Conservation (phyloP, 2,797 vertebrate species). For the Squalus acanthias region DNA sequence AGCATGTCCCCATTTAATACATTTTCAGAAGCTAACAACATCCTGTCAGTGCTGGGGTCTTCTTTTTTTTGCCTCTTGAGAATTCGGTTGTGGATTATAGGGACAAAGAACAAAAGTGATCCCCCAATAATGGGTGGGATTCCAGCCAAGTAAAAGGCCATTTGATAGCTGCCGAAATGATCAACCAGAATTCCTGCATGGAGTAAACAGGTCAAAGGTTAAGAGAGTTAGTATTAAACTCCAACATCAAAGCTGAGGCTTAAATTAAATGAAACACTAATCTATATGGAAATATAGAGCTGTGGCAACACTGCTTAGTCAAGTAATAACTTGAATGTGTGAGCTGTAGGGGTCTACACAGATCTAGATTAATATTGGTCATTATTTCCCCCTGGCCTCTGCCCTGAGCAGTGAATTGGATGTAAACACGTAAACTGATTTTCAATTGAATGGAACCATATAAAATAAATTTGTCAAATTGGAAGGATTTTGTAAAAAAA, state of each 20-base stretch:
- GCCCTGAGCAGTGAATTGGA: background rate
- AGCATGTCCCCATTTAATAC: conserved; percentile 85
- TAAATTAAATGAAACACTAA: background rate
- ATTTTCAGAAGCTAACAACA: conserved; percentile 62
- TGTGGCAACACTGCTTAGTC: background rate
- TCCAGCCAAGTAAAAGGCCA: conserved; percentile 90
- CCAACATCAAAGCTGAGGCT: background rate
- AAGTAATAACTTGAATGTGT: too few relatives aligned
- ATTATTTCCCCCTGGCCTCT: background rate
- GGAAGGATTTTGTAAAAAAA: background rate
- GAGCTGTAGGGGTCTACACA: background rate
- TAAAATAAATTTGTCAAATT: background rate
- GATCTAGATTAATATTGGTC: background rate
- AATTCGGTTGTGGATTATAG: conserved; percentile 73
- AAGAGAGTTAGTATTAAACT: background rate
- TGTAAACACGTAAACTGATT: background rate
- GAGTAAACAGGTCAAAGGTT: conserved; percentile 12
- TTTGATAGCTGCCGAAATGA: conserved; percentile 74
- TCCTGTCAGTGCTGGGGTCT: conserved; percentile 77
- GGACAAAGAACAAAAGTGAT: conserved; percentile 83
- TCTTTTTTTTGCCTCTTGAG: conserved; percentile 59
- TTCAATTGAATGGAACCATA: background rate
- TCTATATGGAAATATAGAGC: background rate
- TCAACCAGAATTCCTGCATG: conserved; percentile 77
- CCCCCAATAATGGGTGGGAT: conserved; percentile 85